A percentile compares a stretch with the other conserved stretches of the same genome.
These are phyloP conservation scores for Crematogaster levior DNA, from an alignment of 2,888 invertebrate genomes.

Conservation along the genomic window DNA sequence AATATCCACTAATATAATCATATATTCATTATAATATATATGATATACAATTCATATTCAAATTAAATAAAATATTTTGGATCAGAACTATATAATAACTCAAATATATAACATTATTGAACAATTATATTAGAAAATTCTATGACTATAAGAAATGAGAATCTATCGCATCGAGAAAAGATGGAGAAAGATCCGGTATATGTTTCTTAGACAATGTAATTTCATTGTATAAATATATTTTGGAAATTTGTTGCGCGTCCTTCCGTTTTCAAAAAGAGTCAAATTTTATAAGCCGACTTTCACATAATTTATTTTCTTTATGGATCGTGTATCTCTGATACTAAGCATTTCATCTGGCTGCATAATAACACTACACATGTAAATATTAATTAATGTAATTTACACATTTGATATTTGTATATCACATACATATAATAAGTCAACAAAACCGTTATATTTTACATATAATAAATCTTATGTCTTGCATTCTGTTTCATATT, in stretches of 20 bases:
- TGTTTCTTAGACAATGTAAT: not conserved
- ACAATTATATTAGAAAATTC: not conserved
- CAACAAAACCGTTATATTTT: not conserved
- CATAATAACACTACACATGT: constrained; percentile 66
- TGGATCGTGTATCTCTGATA: not conserved
- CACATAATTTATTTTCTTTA: constrained; percentile 24
- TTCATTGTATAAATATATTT: not conserved
- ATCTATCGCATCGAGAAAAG: no score
- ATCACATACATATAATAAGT: not conserved
- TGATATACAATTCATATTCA: no score
- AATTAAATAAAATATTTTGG: constrained; percentile 5
- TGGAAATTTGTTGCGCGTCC: not conserved
- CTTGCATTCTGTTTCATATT: not conserved
- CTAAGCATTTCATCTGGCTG: constrained; percentile 63
- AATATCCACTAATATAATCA: no score
- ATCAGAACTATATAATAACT: not conserved
- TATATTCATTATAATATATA: no score
- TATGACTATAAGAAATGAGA: no score
- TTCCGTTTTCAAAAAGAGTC: not conserved
- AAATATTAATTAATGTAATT: constrained; percentile 70
- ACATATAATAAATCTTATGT: not conserved
- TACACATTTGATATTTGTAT: constrained; percentile 66
- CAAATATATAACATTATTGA: not conserved
- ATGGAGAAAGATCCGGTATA: no score
- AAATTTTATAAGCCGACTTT: constrained; percentile 22